These are phyloP conservation scores for Ectemnius continuus DNA, from an alignment of 2,888 invertebrate species.

Conservation along the genomic window DNA sequence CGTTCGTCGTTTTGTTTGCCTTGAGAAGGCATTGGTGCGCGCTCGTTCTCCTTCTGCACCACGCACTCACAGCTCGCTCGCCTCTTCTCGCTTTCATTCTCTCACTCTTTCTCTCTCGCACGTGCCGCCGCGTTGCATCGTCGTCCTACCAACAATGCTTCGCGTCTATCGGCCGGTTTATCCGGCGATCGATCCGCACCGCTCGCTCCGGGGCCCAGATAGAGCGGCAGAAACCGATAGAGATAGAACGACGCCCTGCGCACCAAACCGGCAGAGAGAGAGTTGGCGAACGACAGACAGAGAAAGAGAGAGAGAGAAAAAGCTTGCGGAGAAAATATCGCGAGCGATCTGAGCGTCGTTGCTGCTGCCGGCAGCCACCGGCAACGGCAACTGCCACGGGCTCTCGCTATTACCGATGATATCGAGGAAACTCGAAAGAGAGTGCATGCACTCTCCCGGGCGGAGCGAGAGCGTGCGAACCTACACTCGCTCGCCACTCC, in stretches of 20 bases:
- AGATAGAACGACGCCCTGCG: constrained; percentile 45
- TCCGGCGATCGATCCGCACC: constrained; percentile 61
- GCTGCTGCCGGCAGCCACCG: constrained; percentile 50
- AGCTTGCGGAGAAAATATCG: constrained; percentile 64
- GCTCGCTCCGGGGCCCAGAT: constrained; percentile 17
- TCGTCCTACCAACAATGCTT: constrained; percentile 62
- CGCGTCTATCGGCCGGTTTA: constrained; percentile 64
- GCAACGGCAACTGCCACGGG: constrained; percentile 43
- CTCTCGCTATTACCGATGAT: constrained; percentile 60
- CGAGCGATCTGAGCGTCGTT: constrained; percentile 55
- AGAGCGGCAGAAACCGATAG: constrained; percentile 50
- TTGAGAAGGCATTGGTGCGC: constrained; percentile 61
- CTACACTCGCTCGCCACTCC: not conserved
- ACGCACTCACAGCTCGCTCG: too few relatives aligned
- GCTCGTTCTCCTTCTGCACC: constrained; percentile 25
- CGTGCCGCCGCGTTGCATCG: constrained; percentile 55
- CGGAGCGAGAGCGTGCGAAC: constrained; percentile 9
- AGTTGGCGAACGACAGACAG: too few relatives aligned
- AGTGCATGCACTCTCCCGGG: not conserved
- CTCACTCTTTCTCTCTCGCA: constrained; percentile 34
- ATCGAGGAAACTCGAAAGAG: constrained; percentile 36
- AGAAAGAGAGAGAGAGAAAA: constrained; percentile 55
- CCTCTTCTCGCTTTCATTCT: too few relatives aligned
- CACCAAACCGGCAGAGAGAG: constrained; percentile 4
- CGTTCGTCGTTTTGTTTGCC: constrained; percentile 65